Percentiles rank a stretch among this genome's conserved stretches.
Evolutionary conservation across 2,888 invertebrate genomes (phyloP).

Genomic region (Esperia sulphurella): DNA sequence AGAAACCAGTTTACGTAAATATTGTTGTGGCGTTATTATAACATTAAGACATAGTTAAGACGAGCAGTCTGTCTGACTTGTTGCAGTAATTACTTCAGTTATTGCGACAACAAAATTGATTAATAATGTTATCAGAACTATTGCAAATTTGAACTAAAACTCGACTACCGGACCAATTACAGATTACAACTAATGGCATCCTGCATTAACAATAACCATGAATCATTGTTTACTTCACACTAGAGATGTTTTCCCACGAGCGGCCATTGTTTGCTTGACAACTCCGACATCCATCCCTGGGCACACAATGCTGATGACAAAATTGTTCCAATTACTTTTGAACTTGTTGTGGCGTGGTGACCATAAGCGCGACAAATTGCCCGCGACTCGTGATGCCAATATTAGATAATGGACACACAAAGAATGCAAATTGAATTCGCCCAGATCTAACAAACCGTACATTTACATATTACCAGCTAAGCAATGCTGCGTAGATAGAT

Average conservation of each 20-base stretch:
- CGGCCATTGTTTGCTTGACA: slow-evolving; percentile 37
- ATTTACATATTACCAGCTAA: not conserved
- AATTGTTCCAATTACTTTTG: slow-evolving; percentile 70
- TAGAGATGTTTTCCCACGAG: slow-evolving; percentile 36
- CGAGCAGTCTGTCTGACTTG: too few species aligned
- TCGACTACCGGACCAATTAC: too few species aligned
- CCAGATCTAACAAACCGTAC: not conserved
- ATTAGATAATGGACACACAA: slow-evolving; percentile 71
- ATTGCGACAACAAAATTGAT: not conserved
- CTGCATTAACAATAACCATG: slow-evolving; percentile 7
- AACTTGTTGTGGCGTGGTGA: slow-evolving; percentile 48
- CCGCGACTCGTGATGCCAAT: slow-evolving; percentile 52
- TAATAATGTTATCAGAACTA: not conserved
- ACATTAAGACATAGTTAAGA: too few species aligned
- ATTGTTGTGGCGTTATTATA: too few species aligned
- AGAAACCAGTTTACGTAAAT: too few species aligned
- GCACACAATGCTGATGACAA: slow-evolving; percentile 59
- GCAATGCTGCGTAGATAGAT: not conserved
- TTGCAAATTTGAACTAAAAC: not conserved
- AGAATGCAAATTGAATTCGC: slow-evolving; percentile 69
- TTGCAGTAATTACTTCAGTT: not conserved
- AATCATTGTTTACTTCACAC: slow-evolving; percentile 33
- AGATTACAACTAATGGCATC: not conserved
- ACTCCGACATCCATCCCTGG: slow-evolving; percentile 35
- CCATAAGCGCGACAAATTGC: slow-evolving; percentile 55